These are phyloP conservation scores for Nineta flava DNA, from an alignment of 2,888 invertebrate species.

Conservation along the genomic window DNA sequence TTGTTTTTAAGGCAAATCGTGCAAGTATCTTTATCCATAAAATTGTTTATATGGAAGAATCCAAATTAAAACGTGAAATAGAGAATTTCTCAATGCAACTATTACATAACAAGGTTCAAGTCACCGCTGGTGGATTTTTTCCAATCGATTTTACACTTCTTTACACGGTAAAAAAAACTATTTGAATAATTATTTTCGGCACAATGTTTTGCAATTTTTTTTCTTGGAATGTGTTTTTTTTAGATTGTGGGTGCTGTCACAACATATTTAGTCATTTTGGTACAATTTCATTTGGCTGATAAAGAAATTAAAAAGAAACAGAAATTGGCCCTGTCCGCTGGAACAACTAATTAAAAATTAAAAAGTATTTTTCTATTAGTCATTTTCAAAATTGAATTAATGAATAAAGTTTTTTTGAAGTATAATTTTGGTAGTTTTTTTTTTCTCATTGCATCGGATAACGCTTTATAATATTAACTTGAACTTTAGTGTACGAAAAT, in stretches of 20 bases:
- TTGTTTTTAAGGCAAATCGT: neutral
- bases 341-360: too few relatives aligned
- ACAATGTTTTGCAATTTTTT: too few relatives aligned
- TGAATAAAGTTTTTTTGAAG: too few relatives aligned
- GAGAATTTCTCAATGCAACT: conserved; percentile 13
- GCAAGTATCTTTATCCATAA: neutral
- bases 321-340: too few relatives aligned
- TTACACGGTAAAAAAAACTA: conserved; percentile 13
- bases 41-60: conserved; percentile 1
- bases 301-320: neutral
- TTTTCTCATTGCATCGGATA: too few relatives aligned
- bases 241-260: conserved; percentile 13
- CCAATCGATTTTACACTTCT: conserved; percentile 13
- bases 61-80: conserved; percentile 6
- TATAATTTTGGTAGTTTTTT: too few relatives aligned
- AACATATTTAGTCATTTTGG: conserved; percentile 13
- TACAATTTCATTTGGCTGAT: conserved; percentile 12
- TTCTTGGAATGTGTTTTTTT: too few relatives aligned
- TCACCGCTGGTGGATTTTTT: conserved; percentile 14
- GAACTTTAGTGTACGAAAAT: too few relatives aligned
- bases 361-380: too few relatives aligned
- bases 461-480: too few relatives aligned
- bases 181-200: too few relatives aligned
- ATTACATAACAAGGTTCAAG: conserved; percentile 12
- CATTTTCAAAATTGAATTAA: too few relatives aligned